Conservation (phyloP, 2,797 vertebrate genomes). For the Pachyuromys duprasi region DNA sequence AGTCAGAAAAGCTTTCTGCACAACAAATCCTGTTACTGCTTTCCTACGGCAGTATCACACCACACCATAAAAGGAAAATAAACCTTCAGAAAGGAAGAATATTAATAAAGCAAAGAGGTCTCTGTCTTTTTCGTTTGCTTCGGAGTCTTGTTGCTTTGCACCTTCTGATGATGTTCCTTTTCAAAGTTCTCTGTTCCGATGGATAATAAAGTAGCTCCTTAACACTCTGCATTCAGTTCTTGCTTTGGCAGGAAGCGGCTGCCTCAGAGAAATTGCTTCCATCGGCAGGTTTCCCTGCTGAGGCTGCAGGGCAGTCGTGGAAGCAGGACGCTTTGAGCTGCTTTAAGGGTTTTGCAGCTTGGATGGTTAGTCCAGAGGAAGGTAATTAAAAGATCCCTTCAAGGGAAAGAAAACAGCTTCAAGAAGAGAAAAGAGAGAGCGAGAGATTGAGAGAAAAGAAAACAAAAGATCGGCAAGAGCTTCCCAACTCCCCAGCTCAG, state of each 20-base stretch:
- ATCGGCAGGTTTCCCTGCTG: slow-evolving; percentile 75
- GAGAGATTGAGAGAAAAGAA: neutral
- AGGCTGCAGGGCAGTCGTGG: slow-evolving; percentile 55
- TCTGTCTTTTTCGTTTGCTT: slow-evolving; percentile 25
- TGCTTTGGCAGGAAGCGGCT: slow-evolving; percentile 72
- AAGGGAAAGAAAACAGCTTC: slow-evolving; percentile 71
- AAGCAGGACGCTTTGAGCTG: slow-evolving; percentile 60
- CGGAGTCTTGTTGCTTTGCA: slow-evolving; percentile 13
- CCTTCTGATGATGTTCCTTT: slow-evolving; percentile 24
- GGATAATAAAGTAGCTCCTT: slow-evolving; percentile 66
- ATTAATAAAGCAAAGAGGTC: neutral
- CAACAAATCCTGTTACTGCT: neutral
- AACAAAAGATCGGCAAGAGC: slow-evolving; percentile 41
- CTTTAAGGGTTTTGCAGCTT: slow-evolving; percentile 73
- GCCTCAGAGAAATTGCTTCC: slow-evolving; percentile 73
- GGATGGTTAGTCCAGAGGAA: slow-evolving; percentile 67
- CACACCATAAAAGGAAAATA: neutral
- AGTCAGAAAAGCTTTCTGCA: neutral
- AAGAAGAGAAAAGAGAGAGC: neutral
- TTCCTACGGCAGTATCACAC: neutral
- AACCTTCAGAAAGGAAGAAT: neutral
- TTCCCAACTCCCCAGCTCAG: neutral
- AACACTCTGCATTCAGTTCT: slow-evolving; percentile 6
- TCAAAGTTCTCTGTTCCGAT: slow-evolving; percentile 36
- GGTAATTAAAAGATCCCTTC: slow-evolving; percentile 79